Evolutionary conservation across 2,113 vertebrate genomes (phyloP).

Genomic region (Hiodon tergisus): DNA sequence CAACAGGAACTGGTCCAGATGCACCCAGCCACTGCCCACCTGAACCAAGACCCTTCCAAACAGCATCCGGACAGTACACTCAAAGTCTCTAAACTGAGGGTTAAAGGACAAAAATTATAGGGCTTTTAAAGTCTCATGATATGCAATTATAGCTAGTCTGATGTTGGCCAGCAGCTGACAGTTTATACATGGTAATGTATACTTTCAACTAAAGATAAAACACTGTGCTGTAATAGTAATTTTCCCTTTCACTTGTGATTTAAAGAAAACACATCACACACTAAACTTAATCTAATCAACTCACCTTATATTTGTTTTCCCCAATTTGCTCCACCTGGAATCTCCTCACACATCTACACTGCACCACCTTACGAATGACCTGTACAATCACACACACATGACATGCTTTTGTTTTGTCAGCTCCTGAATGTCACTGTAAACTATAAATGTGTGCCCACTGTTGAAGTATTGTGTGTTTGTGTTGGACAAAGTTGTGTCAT

Average conservation of each 20-base stretch:
- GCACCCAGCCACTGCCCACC: conserved; percentile 96
- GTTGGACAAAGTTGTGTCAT: background rate
- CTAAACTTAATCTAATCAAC: conserved; percentile 34
- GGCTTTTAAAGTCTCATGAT: too few relatives aligned
- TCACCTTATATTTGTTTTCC: conserved; percentile 97
- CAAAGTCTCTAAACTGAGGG: conserved; percentile 90
- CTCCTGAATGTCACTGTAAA: too few relatives aligned
- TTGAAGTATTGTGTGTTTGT: too few relatives aligned
- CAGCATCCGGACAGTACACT: conserved; percentile 92
- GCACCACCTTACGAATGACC: conserved; percentile 97
- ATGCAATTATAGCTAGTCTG: too few relatives aligned
- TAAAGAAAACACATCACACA: too few relatives aligned
- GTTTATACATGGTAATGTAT: background rate
- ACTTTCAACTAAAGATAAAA: too few relatives aligned
- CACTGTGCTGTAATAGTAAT: too few relatives aligned
- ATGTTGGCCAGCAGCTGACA: background rate
- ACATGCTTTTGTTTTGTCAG: too few relatives aligned
- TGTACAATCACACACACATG: conserved; percentile 39
- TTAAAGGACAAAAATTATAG: background rate
- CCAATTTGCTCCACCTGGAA: conserved; percentile 99
- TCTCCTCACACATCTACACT: conserved; percentile 97
- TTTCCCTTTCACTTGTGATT: too few relatives aligned
- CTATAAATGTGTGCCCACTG: too few relatives aligned
- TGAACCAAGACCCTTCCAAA: conserved; percentile 96
- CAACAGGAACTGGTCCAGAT: conserved; percentile 92